A percentile compares a stretch with the other conserved stretches of the same genome.
phyloP scores from a whole-genome alignment of 1,140 invertebrate genomes.

The Drosophila repleta region DNA sequence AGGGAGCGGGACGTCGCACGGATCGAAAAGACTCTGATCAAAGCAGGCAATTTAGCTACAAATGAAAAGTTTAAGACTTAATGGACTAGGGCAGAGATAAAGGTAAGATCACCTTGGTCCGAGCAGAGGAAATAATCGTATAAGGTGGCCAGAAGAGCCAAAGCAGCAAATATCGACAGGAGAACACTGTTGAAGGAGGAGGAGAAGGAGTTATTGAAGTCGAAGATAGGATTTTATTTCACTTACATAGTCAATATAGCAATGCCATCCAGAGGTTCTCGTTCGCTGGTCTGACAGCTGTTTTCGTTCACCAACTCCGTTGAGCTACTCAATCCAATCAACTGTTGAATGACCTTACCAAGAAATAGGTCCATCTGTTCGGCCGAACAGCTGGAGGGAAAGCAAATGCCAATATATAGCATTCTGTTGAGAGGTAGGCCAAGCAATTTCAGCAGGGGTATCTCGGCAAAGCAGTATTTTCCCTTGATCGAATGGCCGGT shows the following conservation, averaged over 20 bases:
- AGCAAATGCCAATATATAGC: constrained; percentile 25
- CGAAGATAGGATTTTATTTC: background rate
- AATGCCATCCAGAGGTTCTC: constrained; percentile 23
- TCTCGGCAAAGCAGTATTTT: constrained; percentile 53
- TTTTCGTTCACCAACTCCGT: constrained; percentile 12
- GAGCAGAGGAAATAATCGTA: constrained; percentile 45
- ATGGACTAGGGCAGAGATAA: background rate
- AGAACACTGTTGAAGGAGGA: constrained; percentile 47
- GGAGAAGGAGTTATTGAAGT: background rate
- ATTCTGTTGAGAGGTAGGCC: constrained; percentile 12
- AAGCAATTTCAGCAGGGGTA: constrained; percentile 40
- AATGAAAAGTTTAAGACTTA: background rate
- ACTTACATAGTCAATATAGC: constrained; percentile 66
- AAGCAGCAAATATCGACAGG: constrained; percentile 30
- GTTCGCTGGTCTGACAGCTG: constrained; percentile 38
- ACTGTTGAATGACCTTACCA: constrained; percentile 15
- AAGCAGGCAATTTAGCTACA: constrained; percentile 44
- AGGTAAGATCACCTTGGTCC: constrained; percentile 32
- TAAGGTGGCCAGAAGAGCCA: constrained; percentile 42
- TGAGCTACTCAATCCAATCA: constrained; percentile 19
- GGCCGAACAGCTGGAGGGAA: constrained; percentile 27
- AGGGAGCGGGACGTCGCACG: constrained; percentile 48
- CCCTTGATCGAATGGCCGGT: constrained; percentile 29
- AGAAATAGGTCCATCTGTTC: constrained; percentile 36
- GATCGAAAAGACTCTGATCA: constrained; percentile 53